Base-by-base conservation (phyloP, 2,113 vertebrate genomes). In the Cololabis saira region DNA sequence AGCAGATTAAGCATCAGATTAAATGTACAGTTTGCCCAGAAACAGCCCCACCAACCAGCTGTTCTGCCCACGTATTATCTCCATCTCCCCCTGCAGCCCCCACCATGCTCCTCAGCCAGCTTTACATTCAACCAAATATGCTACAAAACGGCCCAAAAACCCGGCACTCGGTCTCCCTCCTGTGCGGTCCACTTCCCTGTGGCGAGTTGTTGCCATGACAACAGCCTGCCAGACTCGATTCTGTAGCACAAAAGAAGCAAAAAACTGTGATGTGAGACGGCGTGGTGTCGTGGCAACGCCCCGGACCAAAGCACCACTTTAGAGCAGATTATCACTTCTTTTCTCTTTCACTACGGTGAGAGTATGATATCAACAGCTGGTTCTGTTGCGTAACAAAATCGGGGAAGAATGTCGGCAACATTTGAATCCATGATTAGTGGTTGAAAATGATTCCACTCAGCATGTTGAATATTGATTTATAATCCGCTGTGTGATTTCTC, bases 241-340 rank as follows among this genome's bases (percentile, higher is more conserved):
- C 45, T 4, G 13, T 17, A 58, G 55, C 51, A 44, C 74, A 74
- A 68, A 49, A 5, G 73, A 65, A 59, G 76, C 71, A 55, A 58
- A 60, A 62, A 68, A 55, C 5, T 66, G 52, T 27, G n/a, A 55
- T 78, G 44, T 74, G 60, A 69, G 74, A 57, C 76, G 63, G 61
- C 66, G 77, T 67, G 58, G 33, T 15, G 56, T 68, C 74, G 78
- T 76, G 72, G 71, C 80, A 80, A 89, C 75, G 71, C 72, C 77
- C 77, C 81, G 19, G 42, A 63, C 78, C 66, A 58, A 37, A 47
- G 69, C 56, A 85, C 41, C 24, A 27, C 24, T 27, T 27, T 27
- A 27, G 24, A 27, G 24, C 2, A 27, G 24, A 27, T 27, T 2
- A 27, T 27, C 5, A 27, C 5, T 27, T 27, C 5, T 27, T 27